Evolutionary conservation across 2,113 vertebrate species (phyloP).

Genomic region (Scomber japonicus): DNA sequence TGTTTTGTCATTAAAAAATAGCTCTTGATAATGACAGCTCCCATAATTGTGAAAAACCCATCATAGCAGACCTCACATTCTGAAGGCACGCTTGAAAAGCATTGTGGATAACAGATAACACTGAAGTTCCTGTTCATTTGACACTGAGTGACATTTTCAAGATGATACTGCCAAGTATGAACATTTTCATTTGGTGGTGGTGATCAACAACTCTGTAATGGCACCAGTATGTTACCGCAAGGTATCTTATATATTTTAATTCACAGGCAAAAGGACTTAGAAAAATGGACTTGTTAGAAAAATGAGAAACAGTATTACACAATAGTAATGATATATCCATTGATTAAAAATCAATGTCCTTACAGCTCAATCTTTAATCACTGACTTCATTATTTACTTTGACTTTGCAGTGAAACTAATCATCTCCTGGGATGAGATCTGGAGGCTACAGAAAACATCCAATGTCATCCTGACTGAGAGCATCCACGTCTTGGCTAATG

Average conservation of each 20-base stretch:
- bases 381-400: slow-evolving; percentile 12
- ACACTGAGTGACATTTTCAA: slow-evolving; percentile 6
- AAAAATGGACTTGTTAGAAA: too few species aligned
- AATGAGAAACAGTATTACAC: background rate
- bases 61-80: background rate
- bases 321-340: background rate
- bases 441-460: slow-evolving; percentile 93
- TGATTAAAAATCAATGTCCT: background rate
- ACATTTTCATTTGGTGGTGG: background rate
- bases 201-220: background rate
- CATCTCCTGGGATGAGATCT: slow-evolving; percentile 96
- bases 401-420: slow-evolving; percentile 91
- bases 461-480: slow-evolving; percentile 95
- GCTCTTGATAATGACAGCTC: slow-evolving; percentile 15
- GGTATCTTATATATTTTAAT: background rate
- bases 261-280: background rate
- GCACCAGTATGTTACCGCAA: background rate
- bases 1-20: slow-evolving; percentile 2
- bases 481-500: slow-evolving; percentile 91
- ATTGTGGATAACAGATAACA: background rate
- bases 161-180: background rate
- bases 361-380: slow-evolving; percentile 1
- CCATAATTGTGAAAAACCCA: slow-evolving; percentile 19
- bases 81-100: background rate
- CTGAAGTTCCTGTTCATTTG: background rate